Evolutionary conservation across 2,113 vertebrate genomes (phyloP).

Genomic region (Ranitomeya imitator): DNA sequence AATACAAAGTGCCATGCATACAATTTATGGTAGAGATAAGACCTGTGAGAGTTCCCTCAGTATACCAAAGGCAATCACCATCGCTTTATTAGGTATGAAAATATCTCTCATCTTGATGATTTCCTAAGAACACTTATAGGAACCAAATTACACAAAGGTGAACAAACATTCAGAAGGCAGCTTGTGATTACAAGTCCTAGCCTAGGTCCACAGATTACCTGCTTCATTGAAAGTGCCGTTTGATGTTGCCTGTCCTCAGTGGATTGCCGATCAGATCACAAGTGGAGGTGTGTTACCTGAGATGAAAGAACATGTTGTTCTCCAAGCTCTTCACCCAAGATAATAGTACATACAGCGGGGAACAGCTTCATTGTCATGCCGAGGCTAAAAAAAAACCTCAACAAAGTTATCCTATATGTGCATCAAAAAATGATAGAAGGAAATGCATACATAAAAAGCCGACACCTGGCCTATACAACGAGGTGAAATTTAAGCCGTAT

Average conservation of each 20-base stretch:
- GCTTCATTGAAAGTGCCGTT: slow-evolving; percentile 31
- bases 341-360: slow-evolving; percentile 23
- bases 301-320: slow-evolving; percentile 47
- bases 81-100: slow-evolving; percentile 37
- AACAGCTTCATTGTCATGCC: slow-evolving; percentile 23
- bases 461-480: slow-evolving; percentile 29
- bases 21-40: neutral
- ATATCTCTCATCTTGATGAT: neutral
- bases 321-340: neutral
- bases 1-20: slow-evolving; percentile 3
- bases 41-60: neutral
- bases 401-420: slow-evolving; percentile 2
- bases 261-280: slow-evolving; percentile 40
- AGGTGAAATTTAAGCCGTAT: neutral
- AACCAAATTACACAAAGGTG: slow-evolving; percentile 47
- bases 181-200: slow-evolving; percentile 47
- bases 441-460: slow-evolving; percentile 4
- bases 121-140: slow-evolving; percentile 22
- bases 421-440: slow-evolving; percentile 6
- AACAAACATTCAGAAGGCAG: slow-evolving; percentile 46
- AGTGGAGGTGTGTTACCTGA: slow-evolving; percentile 42
- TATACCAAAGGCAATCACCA: neutral
- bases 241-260: slow-evolving; percentile 47
- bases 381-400: neutral
- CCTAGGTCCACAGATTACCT: slow-evolving; percentile 44